Evolutionary conservation across 2,888 invertebrate genomes (phyloP), one percentile per base, ranked within the genome.

Genomic region (Apotomis capreana): DNA sequence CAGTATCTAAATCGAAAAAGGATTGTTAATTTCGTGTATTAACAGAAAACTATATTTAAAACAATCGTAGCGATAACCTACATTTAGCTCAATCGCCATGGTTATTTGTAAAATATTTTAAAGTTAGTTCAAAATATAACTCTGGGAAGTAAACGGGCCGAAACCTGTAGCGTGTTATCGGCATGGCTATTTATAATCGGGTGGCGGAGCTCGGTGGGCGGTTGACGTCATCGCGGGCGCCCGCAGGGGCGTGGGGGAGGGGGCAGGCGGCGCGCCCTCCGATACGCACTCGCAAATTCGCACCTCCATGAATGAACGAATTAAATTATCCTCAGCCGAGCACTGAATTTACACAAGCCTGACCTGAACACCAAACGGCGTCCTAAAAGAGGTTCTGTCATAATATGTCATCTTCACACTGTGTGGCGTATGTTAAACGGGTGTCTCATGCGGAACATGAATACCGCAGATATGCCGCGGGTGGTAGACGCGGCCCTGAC

Each of bases 261-360:
- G 78, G 78, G 79, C 77, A 78, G 78, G 80, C 82, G 87, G 83
- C 87, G 88, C 87, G 84, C 89, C 91, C 89, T 89, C 87, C 86
- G 81, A 84, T 91, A 92, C 92, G 91, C 91, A 91, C 91, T 92
- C 89, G 87, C 89, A 87, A 91, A 91, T 91, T 92, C 88, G 87
- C 91, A 90, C 90, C 90, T 89, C 87, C 85, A 91, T 92, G 90
- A 92, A 92, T 92, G 92, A 86, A 89, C 81, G 86, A 89, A 90
- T 89, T 87, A 89, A 88, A 89, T 90, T 91, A 90, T 89, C 84
- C 84, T 86, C 83, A 86, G 83, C 78, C 80, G 81, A 78, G 82
- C 80, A 80, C 80, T 84, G 83, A 87, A 87, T 86, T 85, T 84
- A 83, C 81, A 83, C 83, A 83, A 79, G 86, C 84, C 83, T 87